phyloP scores from a whole-genome alignment of 2,888 invertebrate species.

The Acronicta leporina region DNA sequence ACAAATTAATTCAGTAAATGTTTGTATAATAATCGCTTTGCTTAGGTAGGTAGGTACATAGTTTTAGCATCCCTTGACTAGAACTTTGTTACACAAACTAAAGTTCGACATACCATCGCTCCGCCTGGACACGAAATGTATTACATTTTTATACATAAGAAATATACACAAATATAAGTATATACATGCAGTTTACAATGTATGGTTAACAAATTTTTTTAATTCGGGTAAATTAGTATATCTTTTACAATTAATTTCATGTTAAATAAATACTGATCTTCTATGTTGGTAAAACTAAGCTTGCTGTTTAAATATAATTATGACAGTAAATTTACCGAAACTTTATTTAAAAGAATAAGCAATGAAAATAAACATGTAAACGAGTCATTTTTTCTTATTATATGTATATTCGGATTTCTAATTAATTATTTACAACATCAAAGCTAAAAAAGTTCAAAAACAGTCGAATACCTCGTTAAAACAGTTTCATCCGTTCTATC shows the following conservation, averaged over 20 bases:
- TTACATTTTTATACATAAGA: constrained; percentile 31
- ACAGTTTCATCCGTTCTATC: neutral
- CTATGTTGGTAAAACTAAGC: constrained; percentile 3
- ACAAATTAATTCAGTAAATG: constrained; percentile 28
- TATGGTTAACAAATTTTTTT: constrained; percentile 19
- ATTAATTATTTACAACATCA: constrained; percentile 1
- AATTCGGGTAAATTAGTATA: constrained; percentile 14
- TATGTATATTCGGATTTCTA: neutral
- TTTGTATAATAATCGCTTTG: constrained; percentile 36
- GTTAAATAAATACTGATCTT: constrained; percentile 22
- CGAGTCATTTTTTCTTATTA: neutral
- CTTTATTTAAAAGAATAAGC: constrained; percentile 8
- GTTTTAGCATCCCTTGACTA: constrained; percentile 51
- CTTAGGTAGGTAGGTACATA: constrained; percentile 45
- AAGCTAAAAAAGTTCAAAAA: neutral
- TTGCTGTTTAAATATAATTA: neutral
- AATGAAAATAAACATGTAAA: constrained; percentile 2
- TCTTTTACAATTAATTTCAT: constrained; percentile 8
- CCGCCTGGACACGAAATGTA: constrained; percentile 46
- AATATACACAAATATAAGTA: constrained; percentile 38
- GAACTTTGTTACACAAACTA: constrained; percentile 49
- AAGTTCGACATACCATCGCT: constrained; percentile 49
- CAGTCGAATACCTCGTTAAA: no score
- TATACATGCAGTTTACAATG: constrained; percentile 37
- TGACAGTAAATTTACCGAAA: constrained; percentile 8